These are phyloP conservation scores for Mus spretus DNA, from an alignment of 2,797 vertebrate species.

Conservation along the genomic window DNA sequence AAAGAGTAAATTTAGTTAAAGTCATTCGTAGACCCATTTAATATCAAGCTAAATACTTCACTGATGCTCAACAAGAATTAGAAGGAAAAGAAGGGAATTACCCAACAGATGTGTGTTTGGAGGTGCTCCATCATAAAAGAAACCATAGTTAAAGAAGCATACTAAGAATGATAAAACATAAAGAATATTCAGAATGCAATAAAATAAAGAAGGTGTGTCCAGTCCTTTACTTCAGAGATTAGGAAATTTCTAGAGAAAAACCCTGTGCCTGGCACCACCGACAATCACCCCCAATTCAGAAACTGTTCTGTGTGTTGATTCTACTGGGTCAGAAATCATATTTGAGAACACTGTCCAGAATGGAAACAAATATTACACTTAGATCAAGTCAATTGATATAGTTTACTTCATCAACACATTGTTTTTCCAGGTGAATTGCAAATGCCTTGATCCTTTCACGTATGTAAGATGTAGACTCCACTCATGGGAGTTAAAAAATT, in stretches of 20 bases:
- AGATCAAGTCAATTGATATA: background rate
- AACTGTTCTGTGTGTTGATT: background rate
- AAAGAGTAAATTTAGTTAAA: constrained; percentile 1
- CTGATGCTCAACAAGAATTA: background rate
- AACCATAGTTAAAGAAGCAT: background rate
- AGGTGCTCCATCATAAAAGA: background rate
- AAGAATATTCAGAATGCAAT: background rate
- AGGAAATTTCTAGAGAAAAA: too few species aligned
- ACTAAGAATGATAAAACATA: background rate
- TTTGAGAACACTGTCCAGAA: background rate
- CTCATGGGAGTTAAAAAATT: background rate
- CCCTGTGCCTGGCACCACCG: background rate
- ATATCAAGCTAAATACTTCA: background rate
- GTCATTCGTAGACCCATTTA: background rate
- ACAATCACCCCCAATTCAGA: background rate
- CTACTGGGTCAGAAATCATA: background rate
- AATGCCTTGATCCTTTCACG: background rate
- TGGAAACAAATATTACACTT: background rate
- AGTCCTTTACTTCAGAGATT: background rate
- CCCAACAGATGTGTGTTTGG: background rate
- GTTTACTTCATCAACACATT: background rate
- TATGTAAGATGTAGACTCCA: background rate
- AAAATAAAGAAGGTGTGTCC: background rate
- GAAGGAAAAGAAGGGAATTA: background rate
- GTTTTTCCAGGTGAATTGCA: background rate